Evolutionary conservation across 2,888 invertebrate species (phyloP).

Genomic region (Drosophila mettleri): DNA sequence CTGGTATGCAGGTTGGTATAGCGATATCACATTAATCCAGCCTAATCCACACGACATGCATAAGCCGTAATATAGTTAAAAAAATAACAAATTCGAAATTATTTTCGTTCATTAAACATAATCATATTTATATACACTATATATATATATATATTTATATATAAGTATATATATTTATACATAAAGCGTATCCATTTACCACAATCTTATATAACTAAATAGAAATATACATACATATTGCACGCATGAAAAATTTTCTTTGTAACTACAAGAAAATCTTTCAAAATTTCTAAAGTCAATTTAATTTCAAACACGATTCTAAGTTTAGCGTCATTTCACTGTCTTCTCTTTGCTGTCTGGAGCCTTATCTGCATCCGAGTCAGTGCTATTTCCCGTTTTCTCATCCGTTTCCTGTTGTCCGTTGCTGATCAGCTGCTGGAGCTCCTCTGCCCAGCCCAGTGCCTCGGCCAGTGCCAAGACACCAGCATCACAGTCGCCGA

Average conservation of each 20-base stretch:
- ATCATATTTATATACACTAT: slow-evolving; percentile 4
- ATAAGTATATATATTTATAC: slow-evolving; percentile 17
- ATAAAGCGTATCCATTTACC: slow-evolving; percentile 12
- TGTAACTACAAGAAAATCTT: slow-evolving; percentile 7
- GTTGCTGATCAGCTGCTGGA: slow-evolving; percentile 86
- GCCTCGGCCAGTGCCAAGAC: slow-evolving; percentile 90
- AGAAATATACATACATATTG: slow-evolving; percentile 30
- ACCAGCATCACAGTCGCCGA: slow-evolving; percentile 94
- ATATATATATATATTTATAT: slow-evolving; percentile 3
- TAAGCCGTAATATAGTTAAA: neutral
- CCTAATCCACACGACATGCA: too few species aligned
- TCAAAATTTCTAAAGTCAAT: slow-evolving; percentile 6
- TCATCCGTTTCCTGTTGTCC: slow-evolving; percentile 86
- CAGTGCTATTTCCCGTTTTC: neutral
- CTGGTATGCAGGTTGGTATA: too few species aligned
- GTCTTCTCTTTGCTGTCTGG: neutral
- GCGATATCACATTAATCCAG: too few species aligned
- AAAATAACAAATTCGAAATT: neutral
- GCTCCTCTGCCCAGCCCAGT: slow-evolving; percentile 91
- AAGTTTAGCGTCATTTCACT: slow-evolving; percentile 1
- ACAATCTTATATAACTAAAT: slow-evolving; percentile 16
- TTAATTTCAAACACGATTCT: slow-evolving; percentile 2
- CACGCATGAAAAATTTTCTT: slow-evolving; percentile 12
- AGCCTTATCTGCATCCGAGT: neutral
- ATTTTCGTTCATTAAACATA: neutral